Conservation (phyloP, 2,888 invertebrate species). For the Cyclophora punctaria region DNA sequence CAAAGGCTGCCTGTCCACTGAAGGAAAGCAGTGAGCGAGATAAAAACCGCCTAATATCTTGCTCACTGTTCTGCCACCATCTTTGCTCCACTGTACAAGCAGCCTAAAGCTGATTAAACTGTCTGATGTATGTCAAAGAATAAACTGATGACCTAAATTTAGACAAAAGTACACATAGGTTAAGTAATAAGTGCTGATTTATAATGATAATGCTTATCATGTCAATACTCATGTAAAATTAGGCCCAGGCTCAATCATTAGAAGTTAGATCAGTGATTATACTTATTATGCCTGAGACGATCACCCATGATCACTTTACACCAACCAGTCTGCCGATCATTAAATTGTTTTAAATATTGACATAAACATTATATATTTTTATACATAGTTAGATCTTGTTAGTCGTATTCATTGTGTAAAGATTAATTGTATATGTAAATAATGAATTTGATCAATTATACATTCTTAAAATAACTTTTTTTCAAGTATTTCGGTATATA, state of each 20-base stretch:
- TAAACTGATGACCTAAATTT: slow-evolving; percentile 2
- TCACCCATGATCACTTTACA: slow-evolving; percentile 3
- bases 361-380: slow-evolving; percentile 31
- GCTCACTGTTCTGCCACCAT: too few species aligned
- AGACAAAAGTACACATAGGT: slow-evolving; percentile 47
- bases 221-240: slow-evolving; percentile 67
- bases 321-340: slow-evolving; percentile 37
- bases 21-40: too few species aligned
- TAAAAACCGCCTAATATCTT: too few species aligned
- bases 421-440: slow-evolving; percentile 44
- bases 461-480: slow-evolving; percentile 18
- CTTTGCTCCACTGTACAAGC: too few species aligned
- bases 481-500: slow-evolving; percentile 34
- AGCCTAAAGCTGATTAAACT: too few species aligned
- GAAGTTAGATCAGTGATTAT: too few species aligned
- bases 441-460: slow-evolving; percentile 31
- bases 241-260: slow-evolving; percentile 41
- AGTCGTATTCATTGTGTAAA: slow-evolving; percentile 41
- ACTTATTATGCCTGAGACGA: slow-evolving; percentile 19
- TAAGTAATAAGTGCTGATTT: slow-evolving; percentile 60
- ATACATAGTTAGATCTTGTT: slow-evolving; percentile 29
- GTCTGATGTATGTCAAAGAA: too few species aligned
- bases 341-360: slow-evolving; percentile 6
- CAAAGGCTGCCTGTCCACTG: too few species aligned
- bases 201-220: slow-evolving; percentile 53